Percentiles rank a stretch among this genome's conserved stretches.
phyloP scores from a whole-genome alignment of 2,113 vertebrate genomes.

The Parotia lawesii region DNA sequence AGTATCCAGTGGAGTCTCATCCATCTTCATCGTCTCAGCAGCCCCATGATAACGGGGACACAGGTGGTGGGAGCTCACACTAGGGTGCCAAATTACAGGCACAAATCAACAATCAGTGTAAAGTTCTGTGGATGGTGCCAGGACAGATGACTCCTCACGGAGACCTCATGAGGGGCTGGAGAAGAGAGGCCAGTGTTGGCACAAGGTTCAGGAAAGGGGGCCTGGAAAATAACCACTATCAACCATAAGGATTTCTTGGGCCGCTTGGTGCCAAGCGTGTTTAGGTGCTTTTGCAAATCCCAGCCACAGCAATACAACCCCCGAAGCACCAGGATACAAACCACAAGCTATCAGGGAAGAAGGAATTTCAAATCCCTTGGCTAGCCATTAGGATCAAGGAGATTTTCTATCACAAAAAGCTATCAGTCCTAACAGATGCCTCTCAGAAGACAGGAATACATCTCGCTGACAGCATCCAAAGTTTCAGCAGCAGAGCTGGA shows the following conservation, averaged over 20 bases:
- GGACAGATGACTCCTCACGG: neutral
- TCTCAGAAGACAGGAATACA: neutral
- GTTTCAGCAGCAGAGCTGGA: neutral
- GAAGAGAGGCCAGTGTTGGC: neutral
- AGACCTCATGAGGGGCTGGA: neutral
- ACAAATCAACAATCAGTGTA: neutral
- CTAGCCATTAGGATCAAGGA: neutral
- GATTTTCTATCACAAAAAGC: neutral
- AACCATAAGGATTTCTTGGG: neutral
- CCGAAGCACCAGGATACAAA: neutral
- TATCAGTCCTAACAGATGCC: neutral
- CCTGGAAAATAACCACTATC: neutral
- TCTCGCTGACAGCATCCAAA: neutral
- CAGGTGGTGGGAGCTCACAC: neutral
- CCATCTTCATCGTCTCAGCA: neutral
- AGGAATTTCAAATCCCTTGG: neutral
- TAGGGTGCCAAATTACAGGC: neutral
- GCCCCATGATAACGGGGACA: accelerated
- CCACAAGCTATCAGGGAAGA: neutral
- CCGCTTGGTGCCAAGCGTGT: accelerated
- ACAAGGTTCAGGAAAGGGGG: neutral
- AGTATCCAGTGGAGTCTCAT: neutral
- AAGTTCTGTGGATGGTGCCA: neutral
- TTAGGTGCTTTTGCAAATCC: conserved; percentile 1
- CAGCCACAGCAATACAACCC: neutral